Base-by-base conservation (phyloP, 1,140 invertebrate genomes). In the Glomeris maerens region DNA sequence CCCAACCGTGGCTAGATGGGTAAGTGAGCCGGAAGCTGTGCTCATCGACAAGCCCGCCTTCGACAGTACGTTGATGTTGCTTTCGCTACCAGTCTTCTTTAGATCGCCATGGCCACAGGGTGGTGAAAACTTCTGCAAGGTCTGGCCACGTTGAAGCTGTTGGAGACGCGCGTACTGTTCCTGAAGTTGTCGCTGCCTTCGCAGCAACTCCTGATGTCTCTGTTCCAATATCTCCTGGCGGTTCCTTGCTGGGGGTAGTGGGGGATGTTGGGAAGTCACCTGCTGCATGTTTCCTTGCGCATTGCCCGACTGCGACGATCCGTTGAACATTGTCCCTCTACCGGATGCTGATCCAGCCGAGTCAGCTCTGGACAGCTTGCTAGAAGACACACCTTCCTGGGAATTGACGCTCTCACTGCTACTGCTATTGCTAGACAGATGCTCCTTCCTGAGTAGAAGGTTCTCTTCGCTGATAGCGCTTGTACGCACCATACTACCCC, bases 1-100 rank as follows among this genome's bases (percentile, higher is more conserved):
- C 2, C 59, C 59, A 2, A 62, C 63, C 13, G 65, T 64, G 2
- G 71, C 72, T 10, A 79, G 61, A 58, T 78, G 78, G 1, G 75
- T 78, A 3, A 80, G 62, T 0, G 78, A 79, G 4, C 78, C 79
- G 1, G 78, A 78, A 10, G 68, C 72, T 0, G 77, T 67, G 28
- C 53, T 38, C 21, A 62, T 50, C 40, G 59, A 78, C 3, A 83
- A 64, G 2, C 82, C 82, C 75, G 88, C 81, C 62, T 88, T 89
- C n/a, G 79, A 78, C 20, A 88, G 66, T n/a, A n/a, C n/a, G n/a
- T n/a, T n/a, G 2, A 91, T 67, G 64, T 90, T 90, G 22, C 83
- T 84, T 62, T 90, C 86, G 57, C 81, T 86, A n/a, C 85, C 85
- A 0, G 84, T 87, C 62, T 88, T 88, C 64, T 90, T 89, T 3